These are phyloP conservation scores for Meda fulgida DNA, from an alignment of 2,797 vertebrate genomes.

Conservation along the genomic window DNA sequence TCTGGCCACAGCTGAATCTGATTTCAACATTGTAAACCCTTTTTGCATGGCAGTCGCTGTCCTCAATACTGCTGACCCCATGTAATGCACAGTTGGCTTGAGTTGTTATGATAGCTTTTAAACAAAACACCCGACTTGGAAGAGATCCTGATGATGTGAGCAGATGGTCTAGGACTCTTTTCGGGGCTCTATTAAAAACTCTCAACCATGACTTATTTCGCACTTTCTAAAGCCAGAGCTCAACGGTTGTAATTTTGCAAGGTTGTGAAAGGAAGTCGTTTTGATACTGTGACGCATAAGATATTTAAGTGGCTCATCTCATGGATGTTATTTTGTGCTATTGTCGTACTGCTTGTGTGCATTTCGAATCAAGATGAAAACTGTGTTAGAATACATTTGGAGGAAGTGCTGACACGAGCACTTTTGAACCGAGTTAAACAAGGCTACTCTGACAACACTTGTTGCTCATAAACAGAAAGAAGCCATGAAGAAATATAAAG, in stretches of 20 bases:
- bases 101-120: constrained; percentile 61
- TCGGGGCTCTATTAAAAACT: constrained; percentile 14
- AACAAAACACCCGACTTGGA: constrained; percentile 49
- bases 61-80: constrained; percentile 46
- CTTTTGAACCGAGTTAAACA: not conserved
- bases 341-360: constrained; percentile 19
- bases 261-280: constrained; percentile 4
- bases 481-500: not conserved
- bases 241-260: constrained; percentile 22
- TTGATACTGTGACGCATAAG: not conserved
- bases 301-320: constrained; percentile 21
- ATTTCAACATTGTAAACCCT: constrained; percentile 52
- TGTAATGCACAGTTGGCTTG: constrained; percentile 18
- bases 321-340: constrained; percentile 38
- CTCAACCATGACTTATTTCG: constrained; percentile 12
- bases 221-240: constrained; percentile 21
- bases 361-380: constrained; percentile 12
- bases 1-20: constrained; percentile 53
- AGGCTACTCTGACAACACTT: not conserved
- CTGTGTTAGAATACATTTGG: not conserved
- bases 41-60: constrained; percentile 22
- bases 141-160: constrained; percentile 31
- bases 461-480: not conserved
- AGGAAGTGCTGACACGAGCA: constrained; percentile 43
- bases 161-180: not conserved